Evolutionary conservation across 2,113 vertebrate species (phyloP).

Genomic region (Marmota flaviventris): DNA sequence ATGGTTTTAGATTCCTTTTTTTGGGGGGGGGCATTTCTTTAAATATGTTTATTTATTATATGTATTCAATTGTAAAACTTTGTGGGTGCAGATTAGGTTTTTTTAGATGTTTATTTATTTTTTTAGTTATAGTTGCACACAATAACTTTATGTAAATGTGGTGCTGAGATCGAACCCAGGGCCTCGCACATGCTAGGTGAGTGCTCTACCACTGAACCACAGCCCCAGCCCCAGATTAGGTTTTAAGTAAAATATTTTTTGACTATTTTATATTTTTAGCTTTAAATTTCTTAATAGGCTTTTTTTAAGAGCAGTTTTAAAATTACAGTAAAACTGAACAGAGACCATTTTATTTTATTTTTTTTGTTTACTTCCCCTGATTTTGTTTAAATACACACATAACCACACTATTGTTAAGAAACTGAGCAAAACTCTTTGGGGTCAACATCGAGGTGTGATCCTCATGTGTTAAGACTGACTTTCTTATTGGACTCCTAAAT

Average conservation of each 20-base stretch:
- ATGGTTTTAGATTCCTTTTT: background rate
- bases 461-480: conserved; percentile 31
- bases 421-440: background rate
- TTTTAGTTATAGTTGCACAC: too few species aligned
- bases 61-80: conserved; percentile 17
- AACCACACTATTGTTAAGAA: background rate
- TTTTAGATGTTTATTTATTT: too few species aligned
- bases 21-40: background rate
- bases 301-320: background rate
- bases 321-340: background rate
- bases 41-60: conserved; percentile 44
- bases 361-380: background rate
- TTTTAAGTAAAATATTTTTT: conserved; percentile 34
- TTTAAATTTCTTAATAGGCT: conserved; percentile 14
- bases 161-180: too few species aligned
- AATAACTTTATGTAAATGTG: too few species aligned
- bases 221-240: too few species aligned
- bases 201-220: too few species aligned
- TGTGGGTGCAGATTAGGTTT: background rate
- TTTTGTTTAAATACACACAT: background rate
- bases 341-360: background rate
- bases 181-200: too few species aligned
- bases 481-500: conserved; percentile 48
- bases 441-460: conserved; percentile 44
- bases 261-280: conserved; percentile 12